These are phyloP conservation scores for Myzus persicae DNA, from an alignment of 1,140 invertebrate species.

Conservation along the genomic window DNA sequence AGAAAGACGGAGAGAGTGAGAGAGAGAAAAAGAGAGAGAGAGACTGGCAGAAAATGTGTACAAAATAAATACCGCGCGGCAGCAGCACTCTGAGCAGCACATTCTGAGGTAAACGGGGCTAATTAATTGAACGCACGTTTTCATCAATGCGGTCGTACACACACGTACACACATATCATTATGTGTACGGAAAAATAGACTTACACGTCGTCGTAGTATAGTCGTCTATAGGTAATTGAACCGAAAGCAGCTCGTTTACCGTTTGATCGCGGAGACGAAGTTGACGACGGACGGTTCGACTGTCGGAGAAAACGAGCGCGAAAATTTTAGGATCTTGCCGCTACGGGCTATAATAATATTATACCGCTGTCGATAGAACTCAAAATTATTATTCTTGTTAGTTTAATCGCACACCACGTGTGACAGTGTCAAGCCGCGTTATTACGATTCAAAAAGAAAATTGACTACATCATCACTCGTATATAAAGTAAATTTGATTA, in stretches of 20 bases:
- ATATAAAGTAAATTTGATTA: not conserved
- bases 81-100: not conserved
- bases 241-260: not conserved
- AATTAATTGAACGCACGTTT: slow-evolving; percentile 41
- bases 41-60: not conserved
- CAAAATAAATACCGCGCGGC: slow-evolving; percentile 5
- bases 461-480: not conserved
- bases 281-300: not conserved
- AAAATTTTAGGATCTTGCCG: not conserved
- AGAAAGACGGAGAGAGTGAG: not conserved
- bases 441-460: not conserved
- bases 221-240: not conserved
- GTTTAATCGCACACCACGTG: not conserved
- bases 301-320: not conserved
- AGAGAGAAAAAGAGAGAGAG: not conserved
- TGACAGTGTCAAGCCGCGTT: not conserved
- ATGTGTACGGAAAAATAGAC: not conserved
- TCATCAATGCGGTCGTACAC: not conserved
- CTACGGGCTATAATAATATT: not conserved
- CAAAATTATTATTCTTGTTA: not conserved
- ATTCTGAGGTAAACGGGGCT: slow-evolving; percentile 30
- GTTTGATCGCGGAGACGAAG: not conserved
- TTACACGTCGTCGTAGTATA: not conserved
- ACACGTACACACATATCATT: not conserved
- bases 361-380: not conserved